Percentiles rank a stretch among this genome's conserved stretches.
phyloP scores from a whole-genome alignment of 2,113 vertebrate species.

The Eubucco bourcierii region DNA sequence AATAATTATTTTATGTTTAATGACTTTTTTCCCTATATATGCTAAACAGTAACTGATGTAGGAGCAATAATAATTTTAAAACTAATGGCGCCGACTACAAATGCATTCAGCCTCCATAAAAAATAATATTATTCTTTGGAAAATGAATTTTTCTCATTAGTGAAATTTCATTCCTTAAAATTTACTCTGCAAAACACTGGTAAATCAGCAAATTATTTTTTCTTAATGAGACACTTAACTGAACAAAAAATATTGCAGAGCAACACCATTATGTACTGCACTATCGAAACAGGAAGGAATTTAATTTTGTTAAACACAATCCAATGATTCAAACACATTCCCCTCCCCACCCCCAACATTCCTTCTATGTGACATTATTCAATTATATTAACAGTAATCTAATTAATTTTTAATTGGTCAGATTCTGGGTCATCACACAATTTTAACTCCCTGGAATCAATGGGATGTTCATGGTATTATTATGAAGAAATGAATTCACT shows the following conservation, averaged over 20 bases:
- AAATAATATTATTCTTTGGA: background rate
- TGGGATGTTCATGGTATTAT: background rate
- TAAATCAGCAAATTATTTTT: conserved; percentile 19
- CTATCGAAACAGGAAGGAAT: background rate
- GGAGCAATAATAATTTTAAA: background rate
- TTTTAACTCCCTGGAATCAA: background rate
- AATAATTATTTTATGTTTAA: background rate
- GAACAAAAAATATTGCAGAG: conserved; percentile 28
- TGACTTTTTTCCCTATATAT: background rate
- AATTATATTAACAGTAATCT: background rate
- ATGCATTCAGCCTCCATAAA: background rate
- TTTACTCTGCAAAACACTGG: background rate
- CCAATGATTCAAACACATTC: background rate
- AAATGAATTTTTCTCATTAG: conserved; percentile 20
- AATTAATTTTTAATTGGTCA: conserved; percentile 15
- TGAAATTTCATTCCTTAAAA: conserved; percentile 32
- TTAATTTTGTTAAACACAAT: background rate
- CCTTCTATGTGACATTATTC: background rate
- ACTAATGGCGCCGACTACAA: background rate
- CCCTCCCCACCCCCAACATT: background rate
- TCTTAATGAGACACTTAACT: conserved; percentile 16
- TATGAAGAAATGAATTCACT: background rate
- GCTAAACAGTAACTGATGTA: background rate
- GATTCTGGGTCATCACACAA: background rate
- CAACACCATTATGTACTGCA: background rate